A percentile compares a stretch with the other conserved stretches of the same genome.
Evolutionary conservation across 2,797 vertebrate genomes (phyloP).

Genomic region (Arrhamphus sclerolepis): DNA sequence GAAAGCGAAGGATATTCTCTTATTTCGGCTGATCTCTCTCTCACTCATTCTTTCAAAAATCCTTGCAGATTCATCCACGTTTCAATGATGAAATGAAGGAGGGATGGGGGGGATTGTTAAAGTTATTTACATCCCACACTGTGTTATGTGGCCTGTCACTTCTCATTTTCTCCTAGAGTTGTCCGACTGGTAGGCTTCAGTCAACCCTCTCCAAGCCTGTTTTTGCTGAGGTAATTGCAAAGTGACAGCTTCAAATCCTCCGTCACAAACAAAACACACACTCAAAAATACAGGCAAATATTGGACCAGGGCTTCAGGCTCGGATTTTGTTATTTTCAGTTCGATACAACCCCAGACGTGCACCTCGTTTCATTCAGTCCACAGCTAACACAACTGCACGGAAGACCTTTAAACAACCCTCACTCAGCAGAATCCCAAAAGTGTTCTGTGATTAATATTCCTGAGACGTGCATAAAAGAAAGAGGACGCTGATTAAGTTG

Average conservation of each 20-base stretch:
- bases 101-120: conserved; percentile 40
- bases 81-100: conserved; percentile 44
- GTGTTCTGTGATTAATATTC: conserved; percentile 12
- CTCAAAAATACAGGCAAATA: conserved; percentile 34
- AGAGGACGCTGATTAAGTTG: conserved; percentile 6
- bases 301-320: conserved; percentile 25
- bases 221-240: conserved; percentile 79
- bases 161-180: conserved; percentile 72
- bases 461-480: conserved; percentile 19
- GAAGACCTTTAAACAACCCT: conserved; percentile 17
- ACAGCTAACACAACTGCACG: neutral
- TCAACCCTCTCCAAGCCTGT: conserved; percentile 71
- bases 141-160: conserved; percentile 78
- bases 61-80: conserved; percentile 75
- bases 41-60: conserved; percentile 60
- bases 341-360: conserved; percentile 8
- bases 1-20: conserved; percentile 80
- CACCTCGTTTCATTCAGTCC: conserved; percentile 9
- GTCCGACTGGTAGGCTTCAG: conserved; percentile 72
- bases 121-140: conserved; percentile 77
- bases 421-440: neutral
- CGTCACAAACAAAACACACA: conserved; percentile 34
- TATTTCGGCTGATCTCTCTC: conserved; percentile 63
- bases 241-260: conserved; percentile 76
- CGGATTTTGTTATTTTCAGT: neutral